Evolutionary conservation across 2,113 vertebrate genomes (phyloP).

Genomic region (Microtus oregoni): DNA sequence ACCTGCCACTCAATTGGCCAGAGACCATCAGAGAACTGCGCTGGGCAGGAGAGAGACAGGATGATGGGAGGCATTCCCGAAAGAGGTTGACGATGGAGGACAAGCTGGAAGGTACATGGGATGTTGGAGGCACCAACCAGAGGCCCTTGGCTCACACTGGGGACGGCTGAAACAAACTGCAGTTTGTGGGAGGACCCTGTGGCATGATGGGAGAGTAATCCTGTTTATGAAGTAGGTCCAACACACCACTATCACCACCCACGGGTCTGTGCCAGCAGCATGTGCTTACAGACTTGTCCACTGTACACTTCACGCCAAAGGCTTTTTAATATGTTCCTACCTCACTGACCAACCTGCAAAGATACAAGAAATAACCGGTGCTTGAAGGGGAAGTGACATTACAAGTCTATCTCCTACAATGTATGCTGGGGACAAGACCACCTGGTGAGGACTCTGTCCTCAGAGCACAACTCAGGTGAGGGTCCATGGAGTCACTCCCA

Average conservation of each 20-base stretch:
- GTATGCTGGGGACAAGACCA: rapidly evolving
- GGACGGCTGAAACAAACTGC: rapidly evolving
- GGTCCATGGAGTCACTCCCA: rapidly evolving
- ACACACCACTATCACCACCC: background rate
- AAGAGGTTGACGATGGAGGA: rapidly evolving
- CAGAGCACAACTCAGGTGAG: rapidly evolving
- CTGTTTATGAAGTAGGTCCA: no score
- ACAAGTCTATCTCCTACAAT: rapidly evolving
- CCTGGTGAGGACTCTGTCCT: background rate
- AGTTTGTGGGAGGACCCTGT: rapidly evolving
- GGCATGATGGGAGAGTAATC: background rate
- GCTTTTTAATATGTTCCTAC: background rate
- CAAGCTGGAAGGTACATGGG: rapidly evolving
- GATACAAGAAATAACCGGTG: rapidly evolving
- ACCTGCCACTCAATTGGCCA: rapidly evolving
- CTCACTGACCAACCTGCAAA: background rate
- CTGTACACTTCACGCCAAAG: rapidly evolving
- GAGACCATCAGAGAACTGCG: background rate
- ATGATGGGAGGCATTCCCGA: rapidly evolving
- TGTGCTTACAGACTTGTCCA: rapidly evolving
- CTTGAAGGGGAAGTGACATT: rapidly evolving
- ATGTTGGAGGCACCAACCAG: no score
- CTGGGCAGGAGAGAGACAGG: rapidly evolving
- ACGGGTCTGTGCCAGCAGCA: background rate
- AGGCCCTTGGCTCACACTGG: rapidly evolving